Evolutionary conservation across 30 jellyfish, hydroid and myxozoan genomes (phyloP), one percentile per base, ranked within the genome.

Genomic region (Nemopilema nomurai): DNA sequence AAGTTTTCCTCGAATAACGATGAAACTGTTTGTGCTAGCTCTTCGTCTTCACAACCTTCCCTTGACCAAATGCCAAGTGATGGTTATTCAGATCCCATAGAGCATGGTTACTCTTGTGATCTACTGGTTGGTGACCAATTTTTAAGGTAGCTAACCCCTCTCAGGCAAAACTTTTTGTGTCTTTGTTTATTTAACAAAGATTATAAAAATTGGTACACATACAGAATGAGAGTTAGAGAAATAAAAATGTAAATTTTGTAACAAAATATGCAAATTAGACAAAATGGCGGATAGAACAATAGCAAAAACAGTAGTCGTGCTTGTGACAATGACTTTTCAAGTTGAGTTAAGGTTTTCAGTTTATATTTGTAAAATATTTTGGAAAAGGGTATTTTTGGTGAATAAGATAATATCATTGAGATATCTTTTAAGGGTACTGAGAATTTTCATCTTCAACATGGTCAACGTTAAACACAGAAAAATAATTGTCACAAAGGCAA

Each of bases 221-320:
- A 41, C 57, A 41, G 57, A 41, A 41, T 41, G 6, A 41, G 57
- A 41, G 57, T 41, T 41, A 41, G 13, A 41, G 13, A 41, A 41
- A 41, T 41, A 65, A 18, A 65, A 65, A 65, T n/a, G 0, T n/a
- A 18, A 18, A 9, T 28, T n/a, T 1, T 65, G 28, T 18, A 65
- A 65, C 21, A 8, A 65, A 65, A 65, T 65, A 65, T 65, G 74
- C 74, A n/a, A 65, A 65, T 65, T 65, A 65, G 74, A 18, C 28
- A 65, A 65, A 65, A 65, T 65, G 74, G 74, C 74, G 74, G 74
- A 26, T n/a, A 65, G 28, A 65, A 65, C 74, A 65, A 65, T 65
- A 28, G 28, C 74, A 18, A 4, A 41, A 41, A 41, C 57, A 41
- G 57, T 41, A 41, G 57, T 41, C 13, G 57, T 41, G 57, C 57